A percentile compares a stretch with the other conserved stretches of the same genome.
These are phyloP conservation scores for Lasioglossum villosulum DNA, from an alignment of 2,888 invertebrate species.

Conservation along the genomic window DNA sequence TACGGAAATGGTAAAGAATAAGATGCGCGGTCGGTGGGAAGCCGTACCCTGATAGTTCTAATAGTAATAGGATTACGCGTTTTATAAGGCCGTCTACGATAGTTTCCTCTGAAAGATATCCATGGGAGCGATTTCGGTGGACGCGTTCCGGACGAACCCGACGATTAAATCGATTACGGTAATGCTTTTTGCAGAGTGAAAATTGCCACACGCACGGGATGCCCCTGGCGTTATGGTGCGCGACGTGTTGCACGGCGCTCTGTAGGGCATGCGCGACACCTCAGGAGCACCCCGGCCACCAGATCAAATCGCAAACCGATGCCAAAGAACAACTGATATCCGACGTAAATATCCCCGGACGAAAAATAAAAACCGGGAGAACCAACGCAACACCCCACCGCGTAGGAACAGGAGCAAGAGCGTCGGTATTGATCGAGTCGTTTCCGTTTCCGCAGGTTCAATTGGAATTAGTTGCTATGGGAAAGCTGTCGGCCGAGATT, in stretches of 20 bases:
- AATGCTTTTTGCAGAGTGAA: conserved; percentile 84
- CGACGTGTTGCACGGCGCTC: conserved; percentile 87
- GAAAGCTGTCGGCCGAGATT: conserved; percentile 89
- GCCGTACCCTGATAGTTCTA: conserved; percentile 71
- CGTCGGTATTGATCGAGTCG: neutral
- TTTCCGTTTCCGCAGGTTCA: conserved; percentile 84
- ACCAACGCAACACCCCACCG: neutral
- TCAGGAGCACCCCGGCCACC: conserved; percentile 88
- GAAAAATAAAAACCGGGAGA: neutral
- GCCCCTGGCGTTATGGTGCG: conserved; percentile 90
- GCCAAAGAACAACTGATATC: conserved; percentile 88
- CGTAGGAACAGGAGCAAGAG: neutral
- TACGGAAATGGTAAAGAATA: conserved; percentile 52
- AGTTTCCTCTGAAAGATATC: conserved; percentile 21
- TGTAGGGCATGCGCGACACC: conserved; percentile 89
- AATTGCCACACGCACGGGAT: conserved; percentile 90
- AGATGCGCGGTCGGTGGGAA: conserved; percentile 48
- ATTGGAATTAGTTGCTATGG: conserved; percentile 89
- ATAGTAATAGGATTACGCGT: conserved; percentile 75
- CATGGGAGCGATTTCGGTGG: neutral
- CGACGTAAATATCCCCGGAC: conserved; percentile 84
- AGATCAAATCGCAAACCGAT: conserved; percentile 89
- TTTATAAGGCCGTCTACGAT: conserved; percentile 51
- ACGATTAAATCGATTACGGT: neutral
- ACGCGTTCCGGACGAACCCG: neutral